Percentiles rank a stretch among this genome's conserved stretches.
phyloP scores from a whole-genome alignment of 2,888 invertebrate genomes.

The Brachylomia viminalis region DNA sequence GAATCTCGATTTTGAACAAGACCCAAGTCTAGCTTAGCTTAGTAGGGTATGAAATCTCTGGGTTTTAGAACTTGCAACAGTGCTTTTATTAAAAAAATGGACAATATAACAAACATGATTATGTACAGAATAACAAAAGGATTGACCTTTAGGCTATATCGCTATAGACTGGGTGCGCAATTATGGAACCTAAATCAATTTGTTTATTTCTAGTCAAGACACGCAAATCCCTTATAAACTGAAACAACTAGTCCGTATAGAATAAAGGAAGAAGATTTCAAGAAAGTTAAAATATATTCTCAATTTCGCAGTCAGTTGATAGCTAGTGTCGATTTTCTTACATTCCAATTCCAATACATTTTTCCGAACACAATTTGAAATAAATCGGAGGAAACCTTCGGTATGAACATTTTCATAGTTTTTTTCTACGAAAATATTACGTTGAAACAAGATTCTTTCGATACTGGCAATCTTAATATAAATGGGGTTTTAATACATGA shows the following conservation, averaged over 20 bases:
- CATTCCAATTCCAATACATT: constrained; percentile 34
- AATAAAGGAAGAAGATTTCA: constrained; percentile 4
- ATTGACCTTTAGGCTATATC: not conserved
- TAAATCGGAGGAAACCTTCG: constrained; percentile 41
- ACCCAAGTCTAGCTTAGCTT: not conserved
- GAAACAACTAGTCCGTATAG: not conserved
- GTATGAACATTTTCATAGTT: constrained; percentile 13
- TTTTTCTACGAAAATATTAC: constrained; percentile 18
- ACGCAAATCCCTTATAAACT: not conserved
- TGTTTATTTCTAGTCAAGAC: not conserved
- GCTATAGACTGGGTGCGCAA: not conserved
- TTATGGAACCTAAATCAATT: not conserved
- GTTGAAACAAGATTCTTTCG: constrained; percentile 7
- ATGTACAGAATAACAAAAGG: not conserved
- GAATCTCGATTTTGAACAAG: not conserved
- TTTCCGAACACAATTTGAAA: constrained; percentile 40
- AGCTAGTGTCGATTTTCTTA: constrained; percentile 22
- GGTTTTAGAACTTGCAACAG: not conserved
- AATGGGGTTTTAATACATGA: constrained; percentile 12
- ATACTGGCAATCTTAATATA: constrained; percentile 1
- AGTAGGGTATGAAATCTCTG: not conserved
- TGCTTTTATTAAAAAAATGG: not conserved
- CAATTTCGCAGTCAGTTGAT: constrained; percentile 29
- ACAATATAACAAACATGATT: not conserved
- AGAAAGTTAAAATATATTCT: constrained; percentile 22